Evolutionary conservation across 2,113 vertebrate species (phyloP), one percentile per base, ranked within the genome.

Genomic region (Anser cygnoides): DNA sequence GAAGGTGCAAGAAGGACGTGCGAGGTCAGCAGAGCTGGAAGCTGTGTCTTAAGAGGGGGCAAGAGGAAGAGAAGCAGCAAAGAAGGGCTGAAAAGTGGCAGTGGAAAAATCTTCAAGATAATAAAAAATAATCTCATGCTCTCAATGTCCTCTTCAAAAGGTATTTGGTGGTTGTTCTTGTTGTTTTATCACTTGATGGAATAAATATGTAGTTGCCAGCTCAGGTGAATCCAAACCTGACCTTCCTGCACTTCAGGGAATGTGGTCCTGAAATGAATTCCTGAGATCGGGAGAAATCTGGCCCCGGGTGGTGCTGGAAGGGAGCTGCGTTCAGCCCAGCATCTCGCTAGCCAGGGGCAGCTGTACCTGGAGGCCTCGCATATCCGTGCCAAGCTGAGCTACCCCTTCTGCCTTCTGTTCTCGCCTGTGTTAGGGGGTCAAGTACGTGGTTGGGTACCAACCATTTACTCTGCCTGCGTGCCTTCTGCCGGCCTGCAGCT

Each of bases 391-490:
- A 61, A 67, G 43, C 80, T 89, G 65, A 74, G 83, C 55, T 83
- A 1, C 41, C 82, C 21, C 35, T 82, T 29, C 76, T n/a, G n/a
- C n/a, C n/a, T n/a, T n/a, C 70, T 90, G 46, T 74, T 73, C 43
- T 87, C 66, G 17, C 39, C 37, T 50, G 29, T 84, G 13, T 87
- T 59, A 55, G 17, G 54, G 88, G 26, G 23, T 89, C 44, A 20
- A 0, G 0, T 49, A 25, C 0, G 0, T 61, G 62, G 25, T 50
- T 82, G 77, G 29, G 19, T 63, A 6, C 46, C 44, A 41, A 41
- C 41, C 41, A 41, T 41, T 75, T 92, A 73, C 11, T 54, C 29
- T 49, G 44, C 39, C 73, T 50, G 10, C 1, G 1, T 73, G 49
- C 39, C 20, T 35, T 73, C 29, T 80, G 33, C 37, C 23, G 81